These are phyloP conservation scores for Hyles euphorbiae DNA, from an alignment of 1,140 invertebrate species.

Conservation along the genomic window DNA sequence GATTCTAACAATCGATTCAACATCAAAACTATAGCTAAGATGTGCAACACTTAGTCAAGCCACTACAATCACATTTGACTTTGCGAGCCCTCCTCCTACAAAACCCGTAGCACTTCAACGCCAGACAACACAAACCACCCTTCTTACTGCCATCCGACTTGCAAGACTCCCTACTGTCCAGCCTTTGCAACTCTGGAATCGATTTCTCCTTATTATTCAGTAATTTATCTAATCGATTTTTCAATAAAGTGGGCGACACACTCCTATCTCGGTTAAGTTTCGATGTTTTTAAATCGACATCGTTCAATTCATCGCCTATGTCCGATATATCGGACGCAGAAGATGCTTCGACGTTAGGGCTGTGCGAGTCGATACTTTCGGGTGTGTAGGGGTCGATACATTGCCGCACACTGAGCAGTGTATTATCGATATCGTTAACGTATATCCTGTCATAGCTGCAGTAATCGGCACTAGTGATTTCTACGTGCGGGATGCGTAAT, in stretches of 20 bases:
- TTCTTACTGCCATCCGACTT: constrained; percentile 50
- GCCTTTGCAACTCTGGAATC: constrained; percentile 39
- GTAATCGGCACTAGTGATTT: constrained; percentile 75
- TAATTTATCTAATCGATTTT: constrained; percentile 56
- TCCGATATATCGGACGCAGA: constrained; percentile 40
- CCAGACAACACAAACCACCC: constrained; percentile 56
- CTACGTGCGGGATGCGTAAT: constrained; percentile 64
- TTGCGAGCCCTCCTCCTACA: constrained; percentile 50
- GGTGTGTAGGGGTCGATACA: constrained; percentile 84
- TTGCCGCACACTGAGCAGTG: constrained; percentile 58
- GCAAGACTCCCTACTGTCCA: constrained; percentile 58
- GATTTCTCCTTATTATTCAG: constrained; percentile 35
- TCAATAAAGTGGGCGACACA: constrained; percentile 77
- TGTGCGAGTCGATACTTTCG: constrained; percentile 85
- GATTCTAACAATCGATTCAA: neutral
- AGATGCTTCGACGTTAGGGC: constrained; percentile 76
- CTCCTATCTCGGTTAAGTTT: constrained; percentile 62
- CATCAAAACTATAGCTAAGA: constrained; percentile 28
- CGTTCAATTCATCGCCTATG: neutral
- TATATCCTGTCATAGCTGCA: constrained; percentile 66
- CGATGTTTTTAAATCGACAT: constrained; percentile 29
- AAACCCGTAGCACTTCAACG: constrained; percentile 60
- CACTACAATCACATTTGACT: constrained; percentile 49
- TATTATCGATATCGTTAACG: constrained; percentile 75
- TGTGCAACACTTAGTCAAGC: constrained; percentile 53